These are phyloP conservation scores for Oikopleura albicans DNA, from an alignment of 23 tunicate species.

Conservation along the genomic window DNA sequence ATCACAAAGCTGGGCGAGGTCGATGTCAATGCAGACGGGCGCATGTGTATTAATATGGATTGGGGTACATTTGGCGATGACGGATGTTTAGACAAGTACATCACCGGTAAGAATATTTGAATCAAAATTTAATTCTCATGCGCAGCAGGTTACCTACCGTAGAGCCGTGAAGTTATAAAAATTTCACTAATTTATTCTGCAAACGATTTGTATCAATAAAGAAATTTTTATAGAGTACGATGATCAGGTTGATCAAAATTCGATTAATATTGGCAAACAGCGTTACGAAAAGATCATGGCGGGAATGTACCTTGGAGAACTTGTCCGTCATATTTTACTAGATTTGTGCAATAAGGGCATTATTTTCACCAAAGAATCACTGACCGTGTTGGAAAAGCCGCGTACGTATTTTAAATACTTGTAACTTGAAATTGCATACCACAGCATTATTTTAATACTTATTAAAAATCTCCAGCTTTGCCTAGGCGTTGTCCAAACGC, in stretches of 20 bases:
- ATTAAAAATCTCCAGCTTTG: too few relatives aligned
- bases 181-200: neutral
- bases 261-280: constrained; percentile 62
- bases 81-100: constrained; percentile 51
- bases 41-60: constrained; percentile 97
- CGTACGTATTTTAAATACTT: constrained; percentile 19
- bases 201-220: neutral
- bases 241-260: constrained; percentile 30
- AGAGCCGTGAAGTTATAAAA: neutral
- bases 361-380: constrained; percentile 29
- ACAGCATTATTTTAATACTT: too few relatives aligned
- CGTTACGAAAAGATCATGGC: constrained; percentile 95
- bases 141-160: too few relatives aligned
- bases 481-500: too few relatives aligned
- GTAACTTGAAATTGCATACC: too few relatives aligned
- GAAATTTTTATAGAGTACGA: constrained; percentile 29
- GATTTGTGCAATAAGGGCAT: constrained; percentile 46
- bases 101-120: constrained; percentile 25
- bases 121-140: too few relatives aligned
- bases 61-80: constrained; percentile 99
- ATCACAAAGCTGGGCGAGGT: constrained; percentile 29
- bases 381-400: constrained; percentile 23
- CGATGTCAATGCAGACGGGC: constrained; percentile 31
- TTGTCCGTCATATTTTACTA: constrained; percentile 50
- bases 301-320: constrained; percentile 98